These are phyloP conservation scores for Trochalopteron elliotii DNA, from an alignment of 2,113 vertebrate genomes.

Conservation along the genomic window DNA sequence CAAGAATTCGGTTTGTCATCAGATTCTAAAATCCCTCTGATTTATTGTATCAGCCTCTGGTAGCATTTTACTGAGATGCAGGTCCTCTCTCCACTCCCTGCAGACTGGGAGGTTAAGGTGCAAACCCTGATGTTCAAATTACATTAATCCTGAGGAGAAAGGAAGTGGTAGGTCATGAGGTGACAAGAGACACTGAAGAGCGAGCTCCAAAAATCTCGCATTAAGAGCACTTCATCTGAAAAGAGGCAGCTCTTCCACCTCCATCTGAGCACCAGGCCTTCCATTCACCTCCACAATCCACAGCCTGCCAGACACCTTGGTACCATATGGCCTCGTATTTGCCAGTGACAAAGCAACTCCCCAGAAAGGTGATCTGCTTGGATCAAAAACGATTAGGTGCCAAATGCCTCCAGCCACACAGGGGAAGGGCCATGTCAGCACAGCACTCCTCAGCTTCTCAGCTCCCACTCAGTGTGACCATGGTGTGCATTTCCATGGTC, in stretches of 20 bases:
- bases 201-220: not conserved
- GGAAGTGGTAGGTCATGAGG: not conserved
- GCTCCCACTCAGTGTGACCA: not conserved
- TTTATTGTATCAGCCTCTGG: slow-evolving; percentile 78
- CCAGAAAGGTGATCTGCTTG: not conserved
- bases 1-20: slow-evolving; percentile 88
- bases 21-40: slow-evolving; percentile 89
- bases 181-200: not conserved
- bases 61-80: slow-evolving; percentile 59
- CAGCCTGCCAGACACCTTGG: not conserved
- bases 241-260: not conserved
- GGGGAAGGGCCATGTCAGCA: slow-evolving; percentile 30
- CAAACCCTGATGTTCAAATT: not conserved
- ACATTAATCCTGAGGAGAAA: not conserved
- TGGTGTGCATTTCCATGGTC: not conserved
- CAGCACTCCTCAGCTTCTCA: not conserved
- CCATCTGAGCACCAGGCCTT: not conserved
- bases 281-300: not conserved
- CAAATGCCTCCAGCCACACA: not conserved
- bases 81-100: not conserved
- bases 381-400: not conserved
- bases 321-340: not conserved
- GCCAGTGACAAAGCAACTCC: not conserved
- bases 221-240: not conserved
- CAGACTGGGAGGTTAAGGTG: not conserved